A percentile compares a stretch with the other conserved stretches of the same genome.
Conservation (phyloP, 2,888 invertebrate genomes). For the Nephrotoma appendiculata region DNA sequence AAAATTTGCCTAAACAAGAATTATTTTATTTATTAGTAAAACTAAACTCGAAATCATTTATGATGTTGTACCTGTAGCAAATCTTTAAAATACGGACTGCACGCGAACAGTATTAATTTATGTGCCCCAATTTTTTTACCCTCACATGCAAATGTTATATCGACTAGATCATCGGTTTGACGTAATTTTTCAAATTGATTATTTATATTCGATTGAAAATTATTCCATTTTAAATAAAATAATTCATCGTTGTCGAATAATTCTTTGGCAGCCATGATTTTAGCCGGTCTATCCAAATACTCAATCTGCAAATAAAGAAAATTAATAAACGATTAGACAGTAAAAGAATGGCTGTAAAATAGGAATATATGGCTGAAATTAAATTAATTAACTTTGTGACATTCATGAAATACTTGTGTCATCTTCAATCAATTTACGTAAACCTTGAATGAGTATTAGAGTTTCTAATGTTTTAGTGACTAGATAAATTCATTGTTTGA, state of each 20-base stretch:
- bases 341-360: neutral
- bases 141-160: conserved; percentile 13
- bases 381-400: neutral
- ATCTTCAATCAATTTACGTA: neutral
- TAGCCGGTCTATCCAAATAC: neutral
- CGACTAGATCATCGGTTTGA: conserved; percentile 11
- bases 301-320: neutral
- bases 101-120: conserved; percentile 12
- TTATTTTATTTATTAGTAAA: neutral
- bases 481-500: too few species aligned
- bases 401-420: neutral
- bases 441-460: neutral
- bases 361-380: neutral
- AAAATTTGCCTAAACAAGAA: neutral
- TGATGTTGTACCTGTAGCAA: conserved; percentile 7
- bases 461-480: neutral
- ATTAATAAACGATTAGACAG: neutral
- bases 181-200: conserved; percentile 11
- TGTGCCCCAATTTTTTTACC: conserved; percentile 13
- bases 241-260: conserved; percentile 5
- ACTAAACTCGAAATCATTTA: neutral
- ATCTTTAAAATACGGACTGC: conserved; percentile 12
- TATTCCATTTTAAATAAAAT: conserved; percentile 12
- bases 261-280: neutral
- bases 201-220: conserved; percentile 12